Base-by-base conservation (phyloP, 2,113 vertebrate genomes). In the Rallus limicola region DNA sequence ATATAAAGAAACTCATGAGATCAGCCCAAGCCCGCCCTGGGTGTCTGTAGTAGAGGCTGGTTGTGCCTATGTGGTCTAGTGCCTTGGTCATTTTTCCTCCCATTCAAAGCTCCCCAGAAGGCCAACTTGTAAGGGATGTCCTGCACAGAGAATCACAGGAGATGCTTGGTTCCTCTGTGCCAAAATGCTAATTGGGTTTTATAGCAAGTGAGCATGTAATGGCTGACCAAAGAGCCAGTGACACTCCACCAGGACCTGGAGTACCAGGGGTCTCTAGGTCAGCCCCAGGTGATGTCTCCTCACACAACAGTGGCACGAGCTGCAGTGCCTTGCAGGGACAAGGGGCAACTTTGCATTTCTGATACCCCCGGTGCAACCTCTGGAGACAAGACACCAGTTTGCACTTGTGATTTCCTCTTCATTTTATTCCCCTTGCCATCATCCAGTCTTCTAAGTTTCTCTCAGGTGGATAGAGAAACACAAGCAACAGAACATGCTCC, bases 261-360 rank as follows among this genome's bases (percentile, higher is more conserved):
- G 46, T 16, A 15, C n/a, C 1, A 1, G 46, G 17, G 16, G 18
- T 5, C 42, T 44, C 63, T 59, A 53, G 40, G 24, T 52, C 44
- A 46, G 44, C 44, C 42, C 50, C 34, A 40, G 14, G 9, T 4
- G 17, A 12, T 33, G 26, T 64, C 29, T 55, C 17, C 42, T 87
- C 55, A 28, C 0, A 0, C 0, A 0, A 42, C 1, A 6, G 17
- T 62, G 70, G 31, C 10, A 11, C 0, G 1, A 84, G 42, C 52
- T 67, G 34, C 63, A 42, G 52, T 10, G 36, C 40, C 24, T 63
- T 55, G 59, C 42, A 60, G 23, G n/a, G 11, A 6, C 10, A 6
- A 52, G 28, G 33, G 50, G 3, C 65, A 79, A 20, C 33, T 60
- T 59, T 68, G 33, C 9, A 11, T 53, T 55, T 82, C 76, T 68